A percentile compares a stretch with the other conserved stretches of the same genome.
phyloP scores from a whole-genome alignment of 2,888 invertebrate genomes.

The Malthinus flaveolus region DNA sequence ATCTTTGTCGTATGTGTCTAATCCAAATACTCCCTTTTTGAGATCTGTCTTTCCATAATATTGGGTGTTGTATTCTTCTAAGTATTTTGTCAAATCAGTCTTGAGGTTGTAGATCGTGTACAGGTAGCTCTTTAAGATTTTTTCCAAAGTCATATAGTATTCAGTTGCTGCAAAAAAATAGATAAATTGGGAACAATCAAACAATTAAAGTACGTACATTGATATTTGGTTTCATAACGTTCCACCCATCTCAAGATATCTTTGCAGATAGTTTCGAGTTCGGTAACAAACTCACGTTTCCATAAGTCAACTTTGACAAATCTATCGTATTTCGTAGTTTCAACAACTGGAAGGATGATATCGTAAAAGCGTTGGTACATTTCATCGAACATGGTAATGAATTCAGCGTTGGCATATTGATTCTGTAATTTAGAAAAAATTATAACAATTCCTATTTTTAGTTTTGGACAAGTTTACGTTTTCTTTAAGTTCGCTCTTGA shows the following conservation, averaged over 20 bases:
- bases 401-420: not conserved
- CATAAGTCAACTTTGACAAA: not conserved
- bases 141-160: not conserved
- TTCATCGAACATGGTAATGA: not conserved
- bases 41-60: not conserved
- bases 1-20: not conserved
- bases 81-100: not conserved
- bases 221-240: constrained; percentile 1
- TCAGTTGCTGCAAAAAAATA: not conserved
- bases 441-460: not conserved
- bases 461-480: not conserved
- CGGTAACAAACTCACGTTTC: constrained; percentile 1
- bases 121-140: not conserved
- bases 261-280: not conserved
- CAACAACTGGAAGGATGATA: not conserved
- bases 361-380: not conserved
- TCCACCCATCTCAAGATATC: not conserved
- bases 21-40: not conserved
- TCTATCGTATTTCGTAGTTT: not conserved
- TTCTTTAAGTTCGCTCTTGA: not conserved
- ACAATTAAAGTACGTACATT: not conserved
- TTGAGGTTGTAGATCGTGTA: not conserved
- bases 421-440: not conserved
- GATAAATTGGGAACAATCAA: no score
- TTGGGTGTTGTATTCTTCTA: not conserved